Percentiles rank a stretch among this genome's conserved stretches.
phyloP scores from a whole-genome alignment of 2,888 invertebrate species.

The Acanthosepion esculentum region DNA sequence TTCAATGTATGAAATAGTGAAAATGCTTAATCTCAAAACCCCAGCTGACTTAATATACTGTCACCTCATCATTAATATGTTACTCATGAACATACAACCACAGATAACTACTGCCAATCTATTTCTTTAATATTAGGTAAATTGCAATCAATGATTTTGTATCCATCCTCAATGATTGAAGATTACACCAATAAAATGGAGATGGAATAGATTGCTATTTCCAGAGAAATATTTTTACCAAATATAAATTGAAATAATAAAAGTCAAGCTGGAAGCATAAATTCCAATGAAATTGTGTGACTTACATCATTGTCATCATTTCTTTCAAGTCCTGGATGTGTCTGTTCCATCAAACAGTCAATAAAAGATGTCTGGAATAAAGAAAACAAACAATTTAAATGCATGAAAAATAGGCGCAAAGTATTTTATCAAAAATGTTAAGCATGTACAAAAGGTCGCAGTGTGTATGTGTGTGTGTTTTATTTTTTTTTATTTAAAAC shows the following conservation, averaged over 20 bases:
- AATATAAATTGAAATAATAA: no score
- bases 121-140: no score
- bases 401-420: neutral
- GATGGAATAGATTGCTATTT: neutral
- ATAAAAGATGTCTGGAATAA: conserved; percentile 87
- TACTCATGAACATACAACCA: no score
- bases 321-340: conserved; percentile 88
- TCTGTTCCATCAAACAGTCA: conserved; percentile 96
- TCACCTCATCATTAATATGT: no score
- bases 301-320: conserved; percentile 77
- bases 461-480: no score
- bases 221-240: neutral
- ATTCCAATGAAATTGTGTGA: conserved; percentile 46
- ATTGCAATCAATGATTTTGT: no score
- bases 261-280: neutral
- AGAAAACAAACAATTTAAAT: conserved; percentile 40
- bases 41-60: no score
- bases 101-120: no score
- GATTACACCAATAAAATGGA: neutral
- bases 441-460: neutral
- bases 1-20: no score
- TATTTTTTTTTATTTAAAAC: no score
- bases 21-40: no score
- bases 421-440: no score
- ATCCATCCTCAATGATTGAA: neutral